A percentile compares a stretch with the other conserved stretches of the same genome.
Conservation (phyloP, 2,113 vertebrate genomes). For the Emydura subglobosa region DNA sequence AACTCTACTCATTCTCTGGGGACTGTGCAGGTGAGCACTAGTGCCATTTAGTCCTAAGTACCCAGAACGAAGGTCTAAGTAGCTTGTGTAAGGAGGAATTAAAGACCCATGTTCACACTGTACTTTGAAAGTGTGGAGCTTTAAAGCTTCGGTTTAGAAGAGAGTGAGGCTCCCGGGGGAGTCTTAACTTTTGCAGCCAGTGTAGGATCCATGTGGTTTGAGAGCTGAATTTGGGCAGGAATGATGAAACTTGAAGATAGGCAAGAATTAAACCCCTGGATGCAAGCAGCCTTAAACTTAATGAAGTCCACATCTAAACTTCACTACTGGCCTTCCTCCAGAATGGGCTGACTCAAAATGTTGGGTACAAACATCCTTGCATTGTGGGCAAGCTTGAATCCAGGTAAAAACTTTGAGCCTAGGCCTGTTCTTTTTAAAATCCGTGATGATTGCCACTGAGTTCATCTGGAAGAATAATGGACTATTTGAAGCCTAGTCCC, state of each 20-base stretch:
- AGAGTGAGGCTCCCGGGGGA: neutral
- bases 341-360: neutral
- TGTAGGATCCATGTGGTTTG: neutral
- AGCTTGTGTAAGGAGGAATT: neutral
- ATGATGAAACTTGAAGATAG: neutral
- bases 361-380: neutral
- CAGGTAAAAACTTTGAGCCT: neutral
- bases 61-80: neutral
- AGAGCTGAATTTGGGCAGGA: neutral
- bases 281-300: neutral
- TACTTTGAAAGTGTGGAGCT: neutral
- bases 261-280: rapidly evolving
- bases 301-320: neutral
- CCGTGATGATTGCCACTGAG: neutral
- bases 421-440: neutral
- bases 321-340: neutral
- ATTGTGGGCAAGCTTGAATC: neutral
- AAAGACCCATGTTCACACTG: neutral
- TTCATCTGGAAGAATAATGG: neutral
- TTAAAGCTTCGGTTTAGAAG: neutral
- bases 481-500: rapidly evolving
- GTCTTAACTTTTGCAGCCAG: neutral
- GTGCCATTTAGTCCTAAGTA: neutral
- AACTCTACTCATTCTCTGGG: neutral
- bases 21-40: neutral